Conservation (phyloP, 2,113 vertebrate species). For the Heteronetta atricapilla region DNA sequence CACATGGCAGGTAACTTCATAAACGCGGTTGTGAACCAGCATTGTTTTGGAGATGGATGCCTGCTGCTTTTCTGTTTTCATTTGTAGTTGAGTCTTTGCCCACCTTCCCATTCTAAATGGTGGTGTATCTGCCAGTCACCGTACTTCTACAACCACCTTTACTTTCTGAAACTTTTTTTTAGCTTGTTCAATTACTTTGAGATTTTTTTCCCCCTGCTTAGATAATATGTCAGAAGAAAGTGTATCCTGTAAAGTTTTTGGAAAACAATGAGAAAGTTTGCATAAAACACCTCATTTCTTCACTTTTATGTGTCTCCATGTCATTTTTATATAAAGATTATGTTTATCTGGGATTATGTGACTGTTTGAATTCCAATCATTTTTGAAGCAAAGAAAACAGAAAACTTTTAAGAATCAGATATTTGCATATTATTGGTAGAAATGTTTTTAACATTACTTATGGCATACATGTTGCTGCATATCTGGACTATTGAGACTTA, state of each 20-base stretch:
- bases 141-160: neutral
- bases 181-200: neutral
- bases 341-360: neutral
- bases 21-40: neutral
- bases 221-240: neutral
- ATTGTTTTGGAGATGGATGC: neutral
- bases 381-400: neutral
- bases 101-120: neutral
- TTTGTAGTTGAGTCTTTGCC: neutral
- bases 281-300: neutral
- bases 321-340: neutral
- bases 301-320: neutral
- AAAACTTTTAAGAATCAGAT: neutral
- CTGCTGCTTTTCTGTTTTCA: accelerated
- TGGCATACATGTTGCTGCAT: neutral
- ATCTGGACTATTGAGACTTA: neutral
- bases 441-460: neutral
- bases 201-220: neutral
- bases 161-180: constrained; percentile 44
- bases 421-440: neutral
- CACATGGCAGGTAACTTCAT: constrained; percentile 28
- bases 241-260: neutral
- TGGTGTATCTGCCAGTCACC: neutral
- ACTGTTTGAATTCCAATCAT: neutral
- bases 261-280: neutral